phyloP scores from a whole-genome alignment of 1,140 invertebrate genomes.

The Leptinotarsa undecemlineata region DNA sequence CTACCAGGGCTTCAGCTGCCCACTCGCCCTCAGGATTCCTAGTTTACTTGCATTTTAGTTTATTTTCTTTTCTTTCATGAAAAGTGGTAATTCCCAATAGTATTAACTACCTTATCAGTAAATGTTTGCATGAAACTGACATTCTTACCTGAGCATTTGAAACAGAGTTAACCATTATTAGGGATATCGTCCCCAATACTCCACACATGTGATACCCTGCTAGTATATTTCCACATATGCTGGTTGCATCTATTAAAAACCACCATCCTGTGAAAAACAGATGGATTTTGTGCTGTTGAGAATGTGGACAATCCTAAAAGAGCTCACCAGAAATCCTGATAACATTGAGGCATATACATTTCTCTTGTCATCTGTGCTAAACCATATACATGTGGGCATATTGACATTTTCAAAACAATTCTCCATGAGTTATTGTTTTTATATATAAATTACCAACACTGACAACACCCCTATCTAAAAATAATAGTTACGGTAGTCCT shows the following conservation, averaged over 20 bases:
- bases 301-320: background rate
- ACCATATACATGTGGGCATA: conserved; percentile 64
- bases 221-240: conserved; percentile 72
- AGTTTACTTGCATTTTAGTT: too few species aligned
- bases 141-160: conserved; percentile 84
- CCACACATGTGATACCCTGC: conserved; percentile 92
- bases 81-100: background rate
- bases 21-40: too few species aligned
- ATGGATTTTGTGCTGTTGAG: background rate
- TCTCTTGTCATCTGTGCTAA: conserved; percentile 71
- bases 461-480: too few species aligned
- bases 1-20: too few species aligned
- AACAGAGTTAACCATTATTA: conserved; percentile 97
- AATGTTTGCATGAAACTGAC: too few species aligned
- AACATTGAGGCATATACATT: conserved; percentile 85
- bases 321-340: conserved; percentile 78
- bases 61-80: background rate
- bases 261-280: conserved; percentile 96
- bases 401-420: conserved; percentile 60
- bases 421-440: conserved; percentile 17
- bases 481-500: too few species aligned
- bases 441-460: too few species aligned
- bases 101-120: too few species aligned
- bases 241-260: conserved; percentile 94
- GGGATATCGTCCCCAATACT: conserved; percentile 88